Base-by-base conservation (phyloP, 2,113 vertebrate species). In the Hassar affinis region DNA sequence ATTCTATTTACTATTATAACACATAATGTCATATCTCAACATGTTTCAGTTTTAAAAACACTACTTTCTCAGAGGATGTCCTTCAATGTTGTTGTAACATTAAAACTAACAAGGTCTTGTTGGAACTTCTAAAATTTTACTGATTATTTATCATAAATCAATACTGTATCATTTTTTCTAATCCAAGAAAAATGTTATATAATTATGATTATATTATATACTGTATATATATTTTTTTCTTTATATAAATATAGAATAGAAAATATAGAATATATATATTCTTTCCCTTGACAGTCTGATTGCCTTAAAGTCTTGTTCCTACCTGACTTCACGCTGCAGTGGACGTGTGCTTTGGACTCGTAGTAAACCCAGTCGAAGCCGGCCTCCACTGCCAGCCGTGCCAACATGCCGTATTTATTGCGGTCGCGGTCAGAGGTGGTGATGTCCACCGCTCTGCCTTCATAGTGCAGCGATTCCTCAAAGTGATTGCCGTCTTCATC, bases 241-340 rank as follows among this genome's bases (percentile, higher is more conserved):
- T n/a, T n/a, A n/a, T n/a, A n/a, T n/a, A n/a, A n/a, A n/a, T n/a
- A n/a, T n/a, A n/a, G n/a, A n/a, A n/a, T n/a, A n/a, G n/a, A n/a
- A n/a, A n/a, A n/a, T n/a, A n/a, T n/a, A n/a, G n/a, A n/a, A n/a
- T n/a, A n/a, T n/a, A n/a, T n/a, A n/a, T n/a, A n/a, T n/a, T n/a
- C n/a, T n/a, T n/a, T n/a, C 7, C 30, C 35, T 82, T 82, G 51
- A 33, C 30, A 11, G 11, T 35, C 45, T 76, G 11, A 54, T 38
- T 38, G 74, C 6, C 25, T 75, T n/a, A 8, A 59, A 72, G 78
- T 51, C 30, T 74, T 59, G 18, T 79, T 54, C 94, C 90, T 94
- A 99, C 98, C 97, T 91, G 98, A 98, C 89, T 99, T 99, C 90
- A 99, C 97, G 0, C 96, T 97, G 88, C 97, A 97, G 92, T 98